These are phyloP conservation scores for Littorina saxatilis DNA, from an alignment of 1,140 invertebrate genomes.

Conservation along the genomic window DNA sequence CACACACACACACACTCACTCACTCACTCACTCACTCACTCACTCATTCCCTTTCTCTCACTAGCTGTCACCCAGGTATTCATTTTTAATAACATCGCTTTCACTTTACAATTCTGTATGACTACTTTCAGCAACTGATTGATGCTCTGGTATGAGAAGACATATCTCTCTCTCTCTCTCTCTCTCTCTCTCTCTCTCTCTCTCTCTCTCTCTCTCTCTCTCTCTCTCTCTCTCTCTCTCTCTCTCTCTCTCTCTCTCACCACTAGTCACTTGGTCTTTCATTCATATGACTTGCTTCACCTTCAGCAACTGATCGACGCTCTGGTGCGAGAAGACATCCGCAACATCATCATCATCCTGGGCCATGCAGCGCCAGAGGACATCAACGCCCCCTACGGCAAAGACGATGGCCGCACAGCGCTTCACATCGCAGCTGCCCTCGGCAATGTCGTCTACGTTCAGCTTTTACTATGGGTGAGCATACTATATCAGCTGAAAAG, in stretches of 20 bases:
- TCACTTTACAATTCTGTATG: too few relatives aligned
- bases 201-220: not conserved
- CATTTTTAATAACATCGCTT: too few relatives aligned
- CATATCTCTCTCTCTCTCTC: not conserved
- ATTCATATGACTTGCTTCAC: too few relatives aligned
- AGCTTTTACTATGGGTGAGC: constrained; percentile 94
- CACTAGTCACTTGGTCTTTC: not conserved
- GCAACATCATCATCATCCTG: constrained; percentile 77
- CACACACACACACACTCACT: too few relatives aligned
- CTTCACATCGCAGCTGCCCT: constrained; percentile 92
- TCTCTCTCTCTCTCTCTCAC: not conserved
- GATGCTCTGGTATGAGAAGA: too few relatives aligned
- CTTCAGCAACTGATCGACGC: constrained; percentile 89
- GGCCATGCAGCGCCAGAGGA: constrained; percentile 78
- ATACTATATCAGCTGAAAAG: too few relatives aligned
- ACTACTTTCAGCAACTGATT: too few relatives aligned
- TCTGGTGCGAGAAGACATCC: constrained; percentile 79
- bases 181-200: not conserved
- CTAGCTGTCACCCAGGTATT: too few relatives aligned
- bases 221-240: not conserved
- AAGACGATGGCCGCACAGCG: constrained; percentile 81
- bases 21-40: too few relatives aligned
- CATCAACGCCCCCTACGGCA: constrained; percentile 81
- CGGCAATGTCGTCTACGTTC: constrained; percentile 92
- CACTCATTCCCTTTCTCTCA: too few relatives aligned